Evolutionary conservation across 2,113 vertebrate species (phyloP).

Genomic region (Triplophysa dalaica): DNA sequence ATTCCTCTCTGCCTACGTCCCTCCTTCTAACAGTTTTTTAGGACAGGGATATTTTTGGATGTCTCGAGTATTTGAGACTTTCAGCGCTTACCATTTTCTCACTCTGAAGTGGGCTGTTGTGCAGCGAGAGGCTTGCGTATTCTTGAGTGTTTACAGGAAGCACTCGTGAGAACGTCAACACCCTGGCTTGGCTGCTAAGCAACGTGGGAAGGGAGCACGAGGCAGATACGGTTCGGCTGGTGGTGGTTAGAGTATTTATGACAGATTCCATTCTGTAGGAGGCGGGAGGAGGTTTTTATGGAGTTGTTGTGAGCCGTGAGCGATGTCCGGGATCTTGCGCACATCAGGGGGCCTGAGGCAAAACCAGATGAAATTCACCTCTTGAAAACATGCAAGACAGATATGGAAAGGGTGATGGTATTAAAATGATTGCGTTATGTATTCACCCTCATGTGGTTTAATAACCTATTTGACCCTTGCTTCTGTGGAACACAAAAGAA

Average conservation of each 20-base stretch:
- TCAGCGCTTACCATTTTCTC: conserved; percentile 42
- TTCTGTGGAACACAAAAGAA: too few species aligned
- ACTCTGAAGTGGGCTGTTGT: conserved; percentile 26
- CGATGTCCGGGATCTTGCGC: background rate
- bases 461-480: too few species aligned
- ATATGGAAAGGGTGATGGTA: too few species aligned
- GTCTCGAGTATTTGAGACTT: conserved; percentile 54
- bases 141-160: conserved; percentile 70
- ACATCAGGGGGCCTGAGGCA: too few species aligned
- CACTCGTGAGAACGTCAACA: conserved; percentile 46
- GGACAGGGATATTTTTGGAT: conserved; percentile 68
- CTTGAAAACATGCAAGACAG: too few species aligned
- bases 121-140: conserved; percentile 55
- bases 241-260: background rate
- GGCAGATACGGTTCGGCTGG: background rate
- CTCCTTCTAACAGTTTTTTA: conserved; percentile 55
- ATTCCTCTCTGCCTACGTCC: conserved; percentile 49
- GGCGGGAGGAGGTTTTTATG: background rate
- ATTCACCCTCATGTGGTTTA: too few species aligned
- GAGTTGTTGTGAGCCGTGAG: background rate
- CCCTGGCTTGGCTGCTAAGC: conserved; percentile 67
- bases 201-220: conserved; percentile 48
- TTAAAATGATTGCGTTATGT: too few species aligned
- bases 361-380: too few species aligned
- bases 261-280: conserved; percentile 5